A percentile compares a stretch with the other conserved stretches of the same genome.
Evolutionary conservation across 2,113 vertebrate species (phyloP).

Genomic region (Erythrolamprus reginae): DNA sequence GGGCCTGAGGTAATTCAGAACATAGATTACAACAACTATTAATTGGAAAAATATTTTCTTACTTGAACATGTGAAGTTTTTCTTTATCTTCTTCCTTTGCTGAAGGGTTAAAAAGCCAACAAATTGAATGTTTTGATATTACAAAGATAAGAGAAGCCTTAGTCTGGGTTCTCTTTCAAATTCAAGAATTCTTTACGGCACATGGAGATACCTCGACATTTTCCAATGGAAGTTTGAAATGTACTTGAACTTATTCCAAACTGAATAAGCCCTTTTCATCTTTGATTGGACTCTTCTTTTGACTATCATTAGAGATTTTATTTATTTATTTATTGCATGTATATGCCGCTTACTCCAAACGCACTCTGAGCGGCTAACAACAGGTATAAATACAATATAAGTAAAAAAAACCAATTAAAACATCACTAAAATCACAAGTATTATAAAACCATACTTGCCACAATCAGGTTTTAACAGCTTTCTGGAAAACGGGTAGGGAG

Average conservation of each 20-base stretch:
- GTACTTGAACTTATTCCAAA: not conserved
- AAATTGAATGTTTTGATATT: not conserved
- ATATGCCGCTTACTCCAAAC: too few species aligned
- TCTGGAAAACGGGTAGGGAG: too few species aligned
- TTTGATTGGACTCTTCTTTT: not conserved
- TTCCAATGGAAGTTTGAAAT: not conserved
- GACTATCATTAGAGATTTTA: not conserved
- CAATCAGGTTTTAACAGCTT: too few species aligned
- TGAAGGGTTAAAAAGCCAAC: not conserved
- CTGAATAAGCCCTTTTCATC: not conserved
- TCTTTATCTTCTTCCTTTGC: not conserved
- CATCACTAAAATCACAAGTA: too few species aligned
- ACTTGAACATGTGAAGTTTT: not conserved
- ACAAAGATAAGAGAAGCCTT: not conserved
- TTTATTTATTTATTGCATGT: too few species aligned
- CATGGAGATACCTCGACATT: rapidly evolving
- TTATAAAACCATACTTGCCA: too few species aligned
- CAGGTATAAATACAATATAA: too few species aligned
- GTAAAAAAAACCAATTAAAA: too few species aligned
- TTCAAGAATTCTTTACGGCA: not conserved
- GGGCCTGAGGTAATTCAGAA: not conserved
- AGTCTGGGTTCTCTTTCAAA: not conserved
- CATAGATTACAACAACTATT: not conserved
- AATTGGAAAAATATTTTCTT: not conserved
- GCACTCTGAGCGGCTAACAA: too few species aligned